Conservation (phyloP, 2,888 invertebrate genomes). For the Saturnia pavonia region DNA sequence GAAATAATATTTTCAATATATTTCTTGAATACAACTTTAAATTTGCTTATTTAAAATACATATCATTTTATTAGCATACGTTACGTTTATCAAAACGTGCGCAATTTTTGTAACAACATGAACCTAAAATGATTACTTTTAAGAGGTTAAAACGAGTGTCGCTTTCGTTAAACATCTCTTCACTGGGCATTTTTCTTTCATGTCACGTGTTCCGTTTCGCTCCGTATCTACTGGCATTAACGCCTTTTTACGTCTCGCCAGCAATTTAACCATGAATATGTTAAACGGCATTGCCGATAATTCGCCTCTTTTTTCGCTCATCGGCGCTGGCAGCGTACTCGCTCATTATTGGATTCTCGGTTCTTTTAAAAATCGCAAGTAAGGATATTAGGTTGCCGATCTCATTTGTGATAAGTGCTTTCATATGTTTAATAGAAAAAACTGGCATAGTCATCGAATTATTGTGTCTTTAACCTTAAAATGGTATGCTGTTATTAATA, state of each 20-base stretch:
- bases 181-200: slow-evolving; percentile 33
- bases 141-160: slow-evolving; percentile 8
- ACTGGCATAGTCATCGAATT: not conserved
- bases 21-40: not conserved
- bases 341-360: slow-evolving; percentile 45
- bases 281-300: slow-evolving; percentile 38
- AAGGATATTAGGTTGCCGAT: slow-evolving; percentile 36
- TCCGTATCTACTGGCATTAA: slow-evolving; percentile 35
- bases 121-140: not conserved
- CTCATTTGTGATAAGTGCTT: slow-evolving; percentile 29
- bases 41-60: not conserved
- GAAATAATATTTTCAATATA: too few relatives aligned
- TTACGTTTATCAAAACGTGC: not conserved
- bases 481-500: not conserved
- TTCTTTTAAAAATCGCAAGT: slow-evolving; percentile 31
- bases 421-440: not conserved
- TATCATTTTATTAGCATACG: not conserved
- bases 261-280: slow-evolving; percentile 44
- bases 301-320: slow-evolving; percentile 27
- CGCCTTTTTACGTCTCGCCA: slow-evolving; percentile 42
- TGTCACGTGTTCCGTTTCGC: slow-evolving; percentile 42
- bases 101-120: slow-evolving; percentile 3
- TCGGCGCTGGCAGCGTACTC: slow-evolving; percentile 22
- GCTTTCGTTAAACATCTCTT: slow-evolving; percentile 14
- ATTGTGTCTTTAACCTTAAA: not conserved